phyloP scores from a whole-genome alignment of 2,797 vertebrate species.

The Sebastes matsubarae region DNA sequence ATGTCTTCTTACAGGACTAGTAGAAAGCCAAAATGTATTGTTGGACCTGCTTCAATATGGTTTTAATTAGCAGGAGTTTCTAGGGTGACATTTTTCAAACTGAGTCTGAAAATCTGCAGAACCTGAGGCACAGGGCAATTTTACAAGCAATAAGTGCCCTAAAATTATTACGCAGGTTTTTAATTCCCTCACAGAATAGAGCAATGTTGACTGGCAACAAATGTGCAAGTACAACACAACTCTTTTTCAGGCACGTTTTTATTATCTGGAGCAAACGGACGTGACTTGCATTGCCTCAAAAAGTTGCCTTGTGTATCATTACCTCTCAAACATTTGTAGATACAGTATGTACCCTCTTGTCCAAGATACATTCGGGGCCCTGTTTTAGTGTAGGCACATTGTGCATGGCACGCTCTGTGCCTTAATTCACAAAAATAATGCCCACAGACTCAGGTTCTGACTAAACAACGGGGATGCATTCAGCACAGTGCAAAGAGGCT shows the following conservation, averaged over 20 bases:
- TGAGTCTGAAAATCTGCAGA: conserved; percentile 9
- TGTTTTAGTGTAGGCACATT: conserved; percentile 22
- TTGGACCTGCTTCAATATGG: conserved; percentile 7
- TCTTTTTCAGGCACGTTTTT: not conserved
- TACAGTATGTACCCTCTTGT: not conserved
- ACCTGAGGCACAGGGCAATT: conserved; percentile 17
- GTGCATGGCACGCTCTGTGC: conserved; percentile 25
- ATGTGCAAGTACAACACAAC: not conserved
- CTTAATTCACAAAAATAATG: conserved; percentile 23
- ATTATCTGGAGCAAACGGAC: not conserved
- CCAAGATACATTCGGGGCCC: conserved; percentile 25
- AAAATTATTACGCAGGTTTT: not conserved
- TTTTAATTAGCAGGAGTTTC: conserved; percentile 2
- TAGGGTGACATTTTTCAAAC: conserved; percentile 2
- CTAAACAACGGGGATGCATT: conserved; percentile 1
- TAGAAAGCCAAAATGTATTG: conserved; percentile 24
- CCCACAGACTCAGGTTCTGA: conserved; percentile 63
- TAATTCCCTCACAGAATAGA: not conserved
- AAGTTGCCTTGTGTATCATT: conserved; percentile 56
- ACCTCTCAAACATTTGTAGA: conserved; percentile 29
- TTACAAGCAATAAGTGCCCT: conserved; percentile 41
- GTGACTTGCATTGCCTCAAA: conserved; percentile 8
- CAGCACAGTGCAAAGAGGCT: conserved; percentile 4
- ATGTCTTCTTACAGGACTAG: conserved; percentile 16
- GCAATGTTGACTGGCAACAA: not conserved